Evolutionary conservation across 2,797 vertebrate species (phyloP).

Genomic region (Simalia tracyae): DNA sequence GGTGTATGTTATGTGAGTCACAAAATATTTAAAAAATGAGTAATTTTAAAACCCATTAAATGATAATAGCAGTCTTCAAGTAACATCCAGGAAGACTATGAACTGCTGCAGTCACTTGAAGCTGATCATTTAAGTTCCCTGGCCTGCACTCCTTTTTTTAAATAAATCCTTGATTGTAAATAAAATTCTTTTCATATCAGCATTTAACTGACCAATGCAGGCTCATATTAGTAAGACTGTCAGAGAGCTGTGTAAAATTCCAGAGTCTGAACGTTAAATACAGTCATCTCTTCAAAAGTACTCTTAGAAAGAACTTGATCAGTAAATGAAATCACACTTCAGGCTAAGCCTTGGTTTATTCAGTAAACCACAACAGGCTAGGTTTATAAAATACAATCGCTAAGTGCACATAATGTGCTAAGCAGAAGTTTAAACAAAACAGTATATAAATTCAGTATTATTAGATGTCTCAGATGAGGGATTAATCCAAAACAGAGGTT

Average conservation of each 20-base stretch:
- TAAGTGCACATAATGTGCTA: not conserved
- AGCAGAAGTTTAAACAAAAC: not conserved
- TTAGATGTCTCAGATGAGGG: not conserved
- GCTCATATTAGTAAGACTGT: not conserved
- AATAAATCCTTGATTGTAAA: not conserved
- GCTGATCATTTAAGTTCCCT: not conserved
- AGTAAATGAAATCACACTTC: not conserved
- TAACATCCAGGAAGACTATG: not conserved
- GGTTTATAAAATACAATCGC: not conserved
- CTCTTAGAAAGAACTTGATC: not conserved
- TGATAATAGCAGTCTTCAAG: not conserved
- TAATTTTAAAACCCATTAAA: not conserved
- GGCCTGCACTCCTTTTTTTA: not conserved
- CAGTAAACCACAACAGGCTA: not conserved
- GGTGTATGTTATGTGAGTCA: not conserved
- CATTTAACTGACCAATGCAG: not conserved
- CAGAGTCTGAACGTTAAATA: not conserved
- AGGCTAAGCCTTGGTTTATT: not conserved
- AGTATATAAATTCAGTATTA: not conserved
- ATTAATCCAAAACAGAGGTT: not conserved
- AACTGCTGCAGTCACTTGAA: not conserved
- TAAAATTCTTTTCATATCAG: not conserved
- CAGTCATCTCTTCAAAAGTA: not conserved
- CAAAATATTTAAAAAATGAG: not conserved
- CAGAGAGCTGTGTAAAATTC: not conserved